Percentiles rank a stretch among this genome's conserved stretches.
These are phyloP conservation scores for Zonotrichia leucophrys DNA, from an alignment of 2,113 vertebrate genomes.

Conservation along the genomic window DNA sequence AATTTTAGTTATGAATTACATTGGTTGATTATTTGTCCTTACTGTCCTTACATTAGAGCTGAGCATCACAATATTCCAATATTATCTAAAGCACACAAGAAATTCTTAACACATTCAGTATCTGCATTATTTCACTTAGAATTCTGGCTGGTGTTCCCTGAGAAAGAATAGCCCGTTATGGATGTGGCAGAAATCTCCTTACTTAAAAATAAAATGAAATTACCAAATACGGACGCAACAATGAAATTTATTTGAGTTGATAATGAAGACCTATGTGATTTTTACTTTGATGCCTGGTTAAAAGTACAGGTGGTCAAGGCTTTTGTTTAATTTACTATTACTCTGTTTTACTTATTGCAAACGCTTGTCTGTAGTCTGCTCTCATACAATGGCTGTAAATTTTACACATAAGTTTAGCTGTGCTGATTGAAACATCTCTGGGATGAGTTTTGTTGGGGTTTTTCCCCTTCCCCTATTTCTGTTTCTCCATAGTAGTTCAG, in stretches of 20 bases:
- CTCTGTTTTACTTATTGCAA: not conserved
- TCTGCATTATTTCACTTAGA: not conserved
- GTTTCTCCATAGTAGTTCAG: not conserved
- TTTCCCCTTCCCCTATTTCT: not conserved
- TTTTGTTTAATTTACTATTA: constrained; percentile 6
- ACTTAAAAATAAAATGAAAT: not conserved
- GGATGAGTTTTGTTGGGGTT: not conserved
- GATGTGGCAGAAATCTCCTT: not conserved
- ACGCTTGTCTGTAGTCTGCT: not conserved
- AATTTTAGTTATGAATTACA: not conserved
- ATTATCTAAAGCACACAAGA: not conserved
- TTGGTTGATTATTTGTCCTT: not conserved
- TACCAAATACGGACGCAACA: not conserved
- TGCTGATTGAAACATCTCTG: not conserved
- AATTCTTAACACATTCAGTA: not conserved
- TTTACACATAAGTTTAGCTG: not conserved
- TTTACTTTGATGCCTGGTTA: not conserved
- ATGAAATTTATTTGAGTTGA: not conserved
- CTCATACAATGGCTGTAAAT: not conserved
- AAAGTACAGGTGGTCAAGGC: not conserved
- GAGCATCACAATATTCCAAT: not conserved
- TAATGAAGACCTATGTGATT: not conserved
- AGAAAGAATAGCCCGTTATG: not conserved
- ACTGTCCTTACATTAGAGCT: not conserved
- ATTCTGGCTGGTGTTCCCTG: not conserved